A percentile compares a stretch with the other conserved stretches of the same genome.
These are phyloP conservation scores for Agapornis roseicollis DNA, from an alignment of 2,113 vertebrate species.

Conservation along the genomic window DNA sequence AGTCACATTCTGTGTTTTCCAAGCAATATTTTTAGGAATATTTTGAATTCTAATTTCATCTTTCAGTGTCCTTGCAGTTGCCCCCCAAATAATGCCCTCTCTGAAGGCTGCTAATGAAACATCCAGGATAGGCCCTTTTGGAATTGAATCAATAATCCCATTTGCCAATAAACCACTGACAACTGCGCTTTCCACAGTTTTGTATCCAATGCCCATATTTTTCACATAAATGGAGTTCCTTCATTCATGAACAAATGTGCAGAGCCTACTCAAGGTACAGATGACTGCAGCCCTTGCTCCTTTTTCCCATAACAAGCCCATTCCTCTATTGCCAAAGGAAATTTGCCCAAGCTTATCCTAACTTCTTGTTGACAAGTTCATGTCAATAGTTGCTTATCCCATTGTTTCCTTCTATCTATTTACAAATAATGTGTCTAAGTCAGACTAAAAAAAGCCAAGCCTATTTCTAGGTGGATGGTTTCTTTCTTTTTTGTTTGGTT, in stretches of 20 bases:
- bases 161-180: background rate
- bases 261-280: background rate
- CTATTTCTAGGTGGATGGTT: background rate
- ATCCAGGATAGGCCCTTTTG: background rate
- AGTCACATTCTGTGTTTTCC: background rate
- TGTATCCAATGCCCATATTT: background rate
- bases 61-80: accelerated
- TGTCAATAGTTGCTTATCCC: background rate
- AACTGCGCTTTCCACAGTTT: background rate
- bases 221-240: background rate
- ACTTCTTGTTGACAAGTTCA: background rate
- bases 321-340: background rate
- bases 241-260: accelerated
- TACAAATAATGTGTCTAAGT: background rate
- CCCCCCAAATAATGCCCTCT: background rate
- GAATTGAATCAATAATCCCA: background rate
- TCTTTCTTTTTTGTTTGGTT: no score
- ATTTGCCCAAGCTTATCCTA: background rate
- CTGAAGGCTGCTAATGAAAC: background rate
- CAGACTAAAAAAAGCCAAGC: background rate
- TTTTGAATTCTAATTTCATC: background rate
- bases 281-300: accelerated
- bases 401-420: background rate
- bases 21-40: background rate
- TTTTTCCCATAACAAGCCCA: background rate